These are phyloP conservation scores for Phoenicopterus ruber DNA, from an alignment of 2,113 vertebrate species.

Conservation along the genomic window DNA sequence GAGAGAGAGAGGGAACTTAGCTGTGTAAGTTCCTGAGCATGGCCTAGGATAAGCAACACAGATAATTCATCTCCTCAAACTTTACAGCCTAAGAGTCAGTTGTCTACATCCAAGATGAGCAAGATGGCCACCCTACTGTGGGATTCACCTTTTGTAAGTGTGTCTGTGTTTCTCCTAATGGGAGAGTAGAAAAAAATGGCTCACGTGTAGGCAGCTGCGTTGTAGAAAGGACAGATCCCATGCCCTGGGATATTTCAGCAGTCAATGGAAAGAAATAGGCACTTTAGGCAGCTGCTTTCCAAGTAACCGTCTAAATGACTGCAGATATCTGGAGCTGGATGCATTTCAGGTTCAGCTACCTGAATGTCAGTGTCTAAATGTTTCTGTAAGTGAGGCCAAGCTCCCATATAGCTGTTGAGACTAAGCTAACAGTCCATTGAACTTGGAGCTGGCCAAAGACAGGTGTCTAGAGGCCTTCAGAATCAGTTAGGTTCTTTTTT, in stretches of 20 bases:
- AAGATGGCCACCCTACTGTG: neutral
- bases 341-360: neutral
- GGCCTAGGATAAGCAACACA: neutral
- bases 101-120: neutral
- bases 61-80: neutral
- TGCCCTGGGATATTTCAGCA: neutral
- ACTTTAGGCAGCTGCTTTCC: neutral
- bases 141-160: neutral
- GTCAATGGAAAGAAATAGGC: neutral
- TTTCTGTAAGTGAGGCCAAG: neutral
- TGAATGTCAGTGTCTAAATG: neutral
- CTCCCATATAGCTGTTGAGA: neutral
- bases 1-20: neutral
- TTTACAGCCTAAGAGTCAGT: neutral
- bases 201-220: neutral
- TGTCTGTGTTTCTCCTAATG: neutral
- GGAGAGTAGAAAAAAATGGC: neutral
- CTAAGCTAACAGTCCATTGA: neutral
- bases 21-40: accelerated
- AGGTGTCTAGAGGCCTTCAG: neutral
- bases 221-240: neutral
- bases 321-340: neutral
- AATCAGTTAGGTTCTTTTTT: neutral
- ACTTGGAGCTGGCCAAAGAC: neutral
- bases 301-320: neutral